phyloP scores from a whole-genome alignment of 2,797 vertebrate genomes.

The Hoplostethus atlanticus region DNA sequence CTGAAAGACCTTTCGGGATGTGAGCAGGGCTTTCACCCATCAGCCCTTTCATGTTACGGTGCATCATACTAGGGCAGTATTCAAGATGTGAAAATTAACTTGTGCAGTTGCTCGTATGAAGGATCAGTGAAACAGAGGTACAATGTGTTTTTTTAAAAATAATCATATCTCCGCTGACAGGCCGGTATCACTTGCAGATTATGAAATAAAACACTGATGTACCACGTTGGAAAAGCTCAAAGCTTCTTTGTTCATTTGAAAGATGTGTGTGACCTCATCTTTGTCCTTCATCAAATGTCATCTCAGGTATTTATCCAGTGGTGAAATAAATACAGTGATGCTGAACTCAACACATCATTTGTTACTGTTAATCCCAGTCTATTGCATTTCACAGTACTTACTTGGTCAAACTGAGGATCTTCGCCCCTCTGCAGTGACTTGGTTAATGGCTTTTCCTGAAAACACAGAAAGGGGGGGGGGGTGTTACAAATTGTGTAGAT shows the following conservation, averaged over 20 bases:
- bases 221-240: not conserved
- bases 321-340: not conserved
- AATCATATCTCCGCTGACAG: not conserved
- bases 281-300: not conserved
- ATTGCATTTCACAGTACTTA: conserved; percentile 75
- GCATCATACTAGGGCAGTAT: conserved; percentile 21
- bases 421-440: conserved; percentile 97
- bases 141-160: not conserved
- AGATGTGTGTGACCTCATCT: not conserved
- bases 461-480: conserved; percentile 49
- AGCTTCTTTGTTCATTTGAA: no score
- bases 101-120: not conserved
- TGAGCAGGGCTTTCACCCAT: conserved; percentile 74
- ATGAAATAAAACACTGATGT: not conserved
- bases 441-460: conserved; percentile 95
- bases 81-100: conserved; percentile 5
- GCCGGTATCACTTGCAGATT: not conserved
- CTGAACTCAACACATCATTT: not conserved
- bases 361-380: not conserved
- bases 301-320: not conserved
- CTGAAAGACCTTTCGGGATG: conserved; percentile 74
- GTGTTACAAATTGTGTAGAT: conserved; percentile 12
- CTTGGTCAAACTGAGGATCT: conserved; percentile 98
- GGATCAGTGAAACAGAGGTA: conserved; percentile 3
- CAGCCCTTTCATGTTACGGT: conserved; percentile 38